Percentiles rank a stretch among this genome's conserved stretches.
Evolutionary conservation across 37 sponge, comb jelly and placozoan genomes (phyloP).

Genomic region (Chondrosia reniformis): DNA sequence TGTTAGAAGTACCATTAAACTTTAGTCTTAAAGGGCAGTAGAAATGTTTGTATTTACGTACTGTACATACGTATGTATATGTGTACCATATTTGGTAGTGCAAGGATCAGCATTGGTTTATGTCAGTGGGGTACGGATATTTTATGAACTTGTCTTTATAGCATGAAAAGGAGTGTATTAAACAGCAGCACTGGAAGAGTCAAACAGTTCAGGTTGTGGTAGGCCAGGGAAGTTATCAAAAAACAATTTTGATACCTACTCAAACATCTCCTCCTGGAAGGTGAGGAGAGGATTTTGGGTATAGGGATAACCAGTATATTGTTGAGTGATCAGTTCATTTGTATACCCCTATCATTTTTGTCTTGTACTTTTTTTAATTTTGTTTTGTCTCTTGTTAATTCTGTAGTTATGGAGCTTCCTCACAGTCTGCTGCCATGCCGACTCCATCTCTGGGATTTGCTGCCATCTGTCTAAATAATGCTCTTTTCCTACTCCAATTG

Average conservation of each 20-base stretch:
- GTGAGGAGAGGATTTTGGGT: not conserved
- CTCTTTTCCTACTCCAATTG: constrained; percentile 68
- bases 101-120: too few relatives aligned
- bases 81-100: too few relatives aligned
- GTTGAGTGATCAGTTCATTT: not conserved
- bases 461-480: constrained; percentile 84
- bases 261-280: constrained; percentile 6
- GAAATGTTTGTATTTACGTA: too few relatives aligned
- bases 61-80: too few relatives aligned
- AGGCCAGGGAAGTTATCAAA: constrained; percentile 73
- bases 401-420: constrained; percentile 17
- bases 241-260: constrained; percentile 25
- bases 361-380: not conserved
- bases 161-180: constrained; percentile 22
- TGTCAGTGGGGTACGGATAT: too few relatives aligned
- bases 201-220: constrained; percentile 60
- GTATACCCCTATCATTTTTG: not conserved
- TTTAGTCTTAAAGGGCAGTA: too few relatives aligned
- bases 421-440: constrained; percentile 81
- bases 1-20: too few relatives aligned
- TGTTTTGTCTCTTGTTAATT: not conserved
- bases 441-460: constrained; percentile 89
- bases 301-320: not conserved
- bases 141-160: too few relatives aligned
- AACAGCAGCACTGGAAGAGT: constrained; percentile 55